A percentile compares a stretch with the other conserved stretches of the same genome.
Evolutionary conservation across 2,888 invertebrate genomes (phyloP).

Genomic region (Alloplasta piceator): DNA sequence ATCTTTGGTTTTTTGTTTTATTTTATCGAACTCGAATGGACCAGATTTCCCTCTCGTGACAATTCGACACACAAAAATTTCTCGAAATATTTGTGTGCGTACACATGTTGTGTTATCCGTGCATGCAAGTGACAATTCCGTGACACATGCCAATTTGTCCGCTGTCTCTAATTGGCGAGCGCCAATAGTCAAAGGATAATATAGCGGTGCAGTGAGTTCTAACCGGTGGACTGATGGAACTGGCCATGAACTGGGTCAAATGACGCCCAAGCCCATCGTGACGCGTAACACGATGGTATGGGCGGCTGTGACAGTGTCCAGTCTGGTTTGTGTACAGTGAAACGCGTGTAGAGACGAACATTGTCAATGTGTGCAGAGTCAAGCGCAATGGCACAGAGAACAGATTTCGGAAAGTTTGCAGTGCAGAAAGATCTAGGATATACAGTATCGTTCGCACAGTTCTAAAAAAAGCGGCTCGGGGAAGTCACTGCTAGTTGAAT

Average conservation of each 20-base stretch:
- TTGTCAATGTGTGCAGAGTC: conserved; percentile 1
- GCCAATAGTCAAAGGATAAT: conserved; percentile 57
- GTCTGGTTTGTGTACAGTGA: not conserved
- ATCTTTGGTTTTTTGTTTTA: too few species aligned
- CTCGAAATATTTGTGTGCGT: not conserved
- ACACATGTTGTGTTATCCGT: not conserved
- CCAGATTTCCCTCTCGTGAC: too few species aligned
- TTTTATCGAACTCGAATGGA: too few species aligned
- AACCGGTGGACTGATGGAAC: conserved; percentile 47
- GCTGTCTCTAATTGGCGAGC: conserved; percentile 58
- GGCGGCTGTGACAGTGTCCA: conserved; percentile 5
- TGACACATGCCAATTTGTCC: conserved; percentile 47
- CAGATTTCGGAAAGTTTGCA: not conserved
- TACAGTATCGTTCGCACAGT: too few species aligned
- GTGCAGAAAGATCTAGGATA: not conserved
- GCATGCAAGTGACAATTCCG: conserved; percentile 9
- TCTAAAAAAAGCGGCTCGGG: too few species aligned
- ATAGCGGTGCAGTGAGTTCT: conserved; percentile 32
- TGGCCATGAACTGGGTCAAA: conserved; percentile 10
- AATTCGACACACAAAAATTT: too few species aligned
- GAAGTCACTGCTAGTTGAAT: too few species aligned
- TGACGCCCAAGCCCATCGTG: conserved; percentile 42
- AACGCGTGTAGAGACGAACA: not conserved
- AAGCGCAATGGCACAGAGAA: not conserved
- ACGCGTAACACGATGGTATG: conserved; percentile 3